phyloP scores from a whole-genome alignment of 1,140 invertebrate species.

The Venustaconcha ellipsiformis region DNA sequence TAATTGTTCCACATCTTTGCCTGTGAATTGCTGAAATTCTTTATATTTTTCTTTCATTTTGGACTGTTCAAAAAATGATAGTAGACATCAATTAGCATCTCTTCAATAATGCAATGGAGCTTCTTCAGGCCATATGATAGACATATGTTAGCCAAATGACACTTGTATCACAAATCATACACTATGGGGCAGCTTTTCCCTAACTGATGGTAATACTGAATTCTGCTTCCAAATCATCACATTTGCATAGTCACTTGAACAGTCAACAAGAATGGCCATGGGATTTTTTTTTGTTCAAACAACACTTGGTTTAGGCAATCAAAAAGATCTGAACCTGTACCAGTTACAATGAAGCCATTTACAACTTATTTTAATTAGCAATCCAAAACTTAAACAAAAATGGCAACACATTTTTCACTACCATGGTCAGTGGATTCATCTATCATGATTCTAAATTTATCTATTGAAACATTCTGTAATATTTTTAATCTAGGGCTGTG shows the following conservation, averaged over 20 bases:
- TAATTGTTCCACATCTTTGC: conserved; percentile 28
- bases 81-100: conserved; percentile 19
- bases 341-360: conserved; percentile 11
- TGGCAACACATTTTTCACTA: conserved; percentile 12
- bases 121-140: too few species aligned
- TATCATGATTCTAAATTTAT: conserved; percentile 3
- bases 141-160: too few species aligned
- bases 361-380: background rate
- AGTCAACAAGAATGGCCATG: too few species aligned
- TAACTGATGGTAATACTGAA: too few species aligned
- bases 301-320: too few species aligned
- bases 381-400: conserved; percentile 7
- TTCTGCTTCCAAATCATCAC: too few species aligned
- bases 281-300: too few species aligned
- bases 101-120: too few species aligned
- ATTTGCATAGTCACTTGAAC: background rate
- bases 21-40: conserved; percentile 26
- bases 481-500: background rate
- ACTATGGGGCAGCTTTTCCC: too few species aligned
- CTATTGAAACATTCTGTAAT: background rate
- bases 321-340: too few species aligned
- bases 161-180: too few species aligned
- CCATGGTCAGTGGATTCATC: conserved; percentile 19
- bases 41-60: conserved; percentile 20
- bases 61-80: conserved; percentile 25